Evolutionary conservation across 2,888 invertebrate genomes (phyloP), one percentile per base, ranked within the genome.

Genomic region (Encarsia formosa): DNA sequence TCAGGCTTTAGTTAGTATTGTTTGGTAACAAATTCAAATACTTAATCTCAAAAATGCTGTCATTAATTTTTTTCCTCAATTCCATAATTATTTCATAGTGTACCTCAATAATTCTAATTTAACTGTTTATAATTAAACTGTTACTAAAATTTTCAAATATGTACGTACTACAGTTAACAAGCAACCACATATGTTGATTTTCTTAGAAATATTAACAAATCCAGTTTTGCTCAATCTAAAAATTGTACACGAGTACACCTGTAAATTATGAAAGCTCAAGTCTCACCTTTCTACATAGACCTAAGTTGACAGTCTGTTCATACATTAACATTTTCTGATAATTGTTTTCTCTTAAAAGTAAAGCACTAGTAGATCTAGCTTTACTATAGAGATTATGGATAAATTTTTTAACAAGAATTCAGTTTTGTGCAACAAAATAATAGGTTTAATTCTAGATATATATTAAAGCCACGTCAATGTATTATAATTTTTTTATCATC

Each of bases 281-380:
- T 68, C 72, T 73, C 73, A 73, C 73, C 73, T 73, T 73, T 70
- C 68, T 64, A 63, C 63, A 63, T 65, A 65, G 61, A 65, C 65
- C 67, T 68, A 71, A 70, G 71, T 67, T 65, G 71, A n/a, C n/a
- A n/a, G n/a, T 57, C 59, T 66, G 66, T 64, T 56, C 51, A 57
- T 50, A 65, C 64, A 63, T 67, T 65, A 60, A 63, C 54, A 53
- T 49, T 48, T 64, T 66, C 56, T 67, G 66, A 65, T 50, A 42
- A 56, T 39, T 63, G 63, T 63, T 64, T 68, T 69, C 66, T 66
- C 65, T 69, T 65, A 66, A 70, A 62, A 69, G 63, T 71, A 71
- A 71, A 71, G 66, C 70, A 69, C 67, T n/a, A n/a, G n/a, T n/a
- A n/a, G n/a, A n/a, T n/a, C n/a, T n/a, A n/a, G 47, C 56, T 66